Percentiles rank a stretch among this genome's conserved stretches.
Evolutionary conservation across 2,113 vertebrate genomes (phyloP).

Genomic region (Puma concolor): DNA sequence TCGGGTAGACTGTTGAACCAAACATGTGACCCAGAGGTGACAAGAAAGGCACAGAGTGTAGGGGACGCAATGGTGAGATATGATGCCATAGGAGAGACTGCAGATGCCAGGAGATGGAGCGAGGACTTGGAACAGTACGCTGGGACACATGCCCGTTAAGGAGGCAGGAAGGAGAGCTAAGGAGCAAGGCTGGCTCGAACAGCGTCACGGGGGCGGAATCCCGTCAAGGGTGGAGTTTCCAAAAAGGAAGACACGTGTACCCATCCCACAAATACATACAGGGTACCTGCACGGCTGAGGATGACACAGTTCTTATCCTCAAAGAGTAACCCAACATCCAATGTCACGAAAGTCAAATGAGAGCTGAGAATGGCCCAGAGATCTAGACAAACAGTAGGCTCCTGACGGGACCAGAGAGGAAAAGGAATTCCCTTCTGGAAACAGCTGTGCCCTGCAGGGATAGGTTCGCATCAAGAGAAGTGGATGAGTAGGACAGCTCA

Average conservation of each 20-base stretch:
- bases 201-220: neutral
- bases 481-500: neutral
- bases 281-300: neutral
- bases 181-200: neutral
- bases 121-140: neutral
- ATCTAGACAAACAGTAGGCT: neutral
- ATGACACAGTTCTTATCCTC: neutral
- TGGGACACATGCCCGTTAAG: neutral
- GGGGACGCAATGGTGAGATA: neutral
- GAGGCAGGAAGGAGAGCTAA: neutral
- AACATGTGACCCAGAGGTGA: too few relatives aligned
- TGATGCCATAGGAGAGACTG: rapidly evolving
- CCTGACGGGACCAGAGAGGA: neutral
- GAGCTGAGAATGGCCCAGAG: neutral
- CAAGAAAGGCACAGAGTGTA: neutral
- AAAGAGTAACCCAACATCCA: neutral
- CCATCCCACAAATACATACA: neutral
- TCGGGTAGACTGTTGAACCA: neutral
- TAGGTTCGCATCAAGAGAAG: neutral
- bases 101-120: neutral
- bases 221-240: neutral
- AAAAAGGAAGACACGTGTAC: neutral
- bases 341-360: neutral
- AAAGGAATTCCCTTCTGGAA: neutral
- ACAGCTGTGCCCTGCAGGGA: neutral